A percentile compares a stretch with the other conserved stretches of the same genome.
phyloP scores from a whole-genome alignment of 2,113 vertebrate genomes.

The Neogale vison region DNA sequence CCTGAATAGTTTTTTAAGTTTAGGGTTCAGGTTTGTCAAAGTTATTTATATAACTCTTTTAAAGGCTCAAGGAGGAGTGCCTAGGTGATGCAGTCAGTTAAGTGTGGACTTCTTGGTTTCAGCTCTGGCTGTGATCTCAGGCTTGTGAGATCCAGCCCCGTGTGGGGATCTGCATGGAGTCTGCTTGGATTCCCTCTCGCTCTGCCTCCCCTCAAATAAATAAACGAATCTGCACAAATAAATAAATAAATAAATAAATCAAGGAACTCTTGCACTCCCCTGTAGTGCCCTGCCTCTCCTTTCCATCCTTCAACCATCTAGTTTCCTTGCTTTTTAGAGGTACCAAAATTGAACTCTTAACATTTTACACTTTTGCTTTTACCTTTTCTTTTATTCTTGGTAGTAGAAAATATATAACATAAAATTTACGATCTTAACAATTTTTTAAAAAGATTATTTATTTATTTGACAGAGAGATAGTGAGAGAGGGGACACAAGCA shows the following conservation, averaged over 20 bases:
- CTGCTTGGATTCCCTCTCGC: no score
- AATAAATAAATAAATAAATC: no score
- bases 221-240: no score
- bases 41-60: not conserved
- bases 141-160: no score
- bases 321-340: not conserved
- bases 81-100: no score
- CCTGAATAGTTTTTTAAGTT: not conserved
- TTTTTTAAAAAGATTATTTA: not conserved
- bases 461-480: no score
- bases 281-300: not conserved
- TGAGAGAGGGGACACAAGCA: no score
- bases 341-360: not conserved
- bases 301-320: not conserved
- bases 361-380: not conserved
- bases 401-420: not conserved
- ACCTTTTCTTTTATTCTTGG: not conserved
- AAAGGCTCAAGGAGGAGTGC: not conserved
- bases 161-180: no score
- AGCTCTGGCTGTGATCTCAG: no score
- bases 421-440: not conserved
- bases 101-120: no score
- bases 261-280: not conserved
- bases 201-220: no score
- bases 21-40: not conserved